phyloP scores from a whole-genome alignment of 1,140 invertebrate genomes.

The Propsilocerus akamusi region DNA sequence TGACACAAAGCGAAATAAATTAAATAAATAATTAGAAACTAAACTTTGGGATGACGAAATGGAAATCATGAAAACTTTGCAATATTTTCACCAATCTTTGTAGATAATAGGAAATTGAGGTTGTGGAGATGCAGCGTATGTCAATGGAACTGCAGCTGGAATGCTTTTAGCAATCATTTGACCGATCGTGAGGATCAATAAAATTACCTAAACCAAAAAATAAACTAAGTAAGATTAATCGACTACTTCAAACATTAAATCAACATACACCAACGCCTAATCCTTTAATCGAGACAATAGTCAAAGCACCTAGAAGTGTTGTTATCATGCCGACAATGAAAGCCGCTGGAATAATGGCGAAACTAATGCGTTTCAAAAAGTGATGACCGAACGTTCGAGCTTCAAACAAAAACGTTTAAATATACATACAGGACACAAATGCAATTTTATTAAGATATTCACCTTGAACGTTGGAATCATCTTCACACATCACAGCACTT shows the following conservation, averaged over 20 bases:
- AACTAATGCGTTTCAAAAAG: conserved; percentile 34
- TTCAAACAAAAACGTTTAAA: conserved; percentile 7
- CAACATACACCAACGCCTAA: conserved; percentile 31
- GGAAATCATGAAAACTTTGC: not conserved
- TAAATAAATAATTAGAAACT: not conserved
- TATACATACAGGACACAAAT: not conserved
- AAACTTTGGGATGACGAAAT: not conserved
- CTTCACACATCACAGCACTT: not conserved
- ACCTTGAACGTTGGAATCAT: not conserved
- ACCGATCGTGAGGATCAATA: conserved; percentile 21
- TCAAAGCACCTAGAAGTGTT: conserved; percentile 32
- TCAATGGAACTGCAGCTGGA: conserved; percentile 19
- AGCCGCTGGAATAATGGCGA: conserved; percentile 34
- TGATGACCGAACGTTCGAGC: conserved; percentile 37
- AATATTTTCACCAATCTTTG: not conserved
- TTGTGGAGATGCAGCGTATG: too few species aligned
- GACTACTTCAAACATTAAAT: not conserved
- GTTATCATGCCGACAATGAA: conserved; percentile 39
- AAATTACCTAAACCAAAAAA: conserved; percentile 12
- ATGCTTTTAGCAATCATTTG: conserved; percentile 22
- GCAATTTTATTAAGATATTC: not conserved
- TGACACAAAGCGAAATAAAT: not conserved
- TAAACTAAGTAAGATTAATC: not conserved
- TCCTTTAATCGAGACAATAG: conserved; percentile 40
- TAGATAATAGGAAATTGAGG: not conserved